phyloP scores from a whole-genome alignment of 1,140 invertebrate genomes.

The Drosophila asahinai region DNA sequence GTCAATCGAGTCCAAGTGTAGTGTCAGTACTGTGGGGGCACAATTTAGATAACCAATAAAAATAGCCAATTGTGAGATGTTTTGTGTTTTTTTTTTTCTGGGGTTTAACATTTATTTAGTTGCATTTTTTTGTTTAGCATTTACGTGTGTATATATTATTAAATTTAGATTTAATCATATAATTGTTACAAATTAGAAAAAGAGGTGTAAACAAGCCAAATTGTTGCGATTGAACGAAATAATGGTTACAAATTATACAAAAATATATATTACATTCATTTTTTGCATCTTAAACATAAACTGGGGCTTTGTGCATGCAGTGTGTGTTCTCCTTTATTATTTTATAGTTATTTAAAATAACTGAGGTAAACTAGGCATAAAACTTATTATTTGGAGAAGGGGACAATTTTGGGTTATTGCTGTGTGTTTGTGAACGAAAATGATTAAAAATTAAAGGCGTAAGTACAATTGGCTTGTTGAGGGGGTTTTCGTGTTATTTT shows the following conservation, averaged over 20 bases:
- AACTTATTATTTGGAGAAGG: constrained; percentile 3
- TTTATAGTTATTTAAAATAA: constrained; percentile 83
- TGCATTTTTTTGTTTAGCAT: constrained; percentile 74
- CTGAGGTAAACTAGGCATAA: constrained; percentile 59
- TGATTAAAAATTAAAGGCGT: constrained; percentile 27
- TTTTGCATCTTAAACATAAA: constrained; percentile 59
- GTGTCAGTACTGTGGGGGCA: constrained; percentile 25
- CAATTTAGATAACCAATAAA: constrained; percentile 53
- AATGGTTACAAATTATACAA: constrained; percentile 61
- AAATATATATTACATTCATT: constrained; percentile 59
- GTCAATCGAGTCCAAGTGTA: constrained; percentile 36
- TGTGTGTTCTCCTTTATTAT: constrained; percentile 38
- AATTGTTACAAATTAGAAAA: constrained; percentile 76
- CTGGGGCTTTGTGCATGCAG: constrained; percentile 32
- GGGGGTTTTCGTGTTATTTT: constrained; percentile 47
- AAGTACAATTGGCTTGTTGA: constrained; percentile 79
- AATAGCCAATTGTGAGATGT: constrained; percentile 68
- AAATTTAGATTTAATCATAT: constrained; percentile 69
- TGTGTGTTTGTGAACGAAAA: constrained; percentile 12
- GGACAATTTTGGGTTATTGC: constrained; percentile 28
- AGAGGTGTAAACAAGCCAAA: constrained; percentile 75
- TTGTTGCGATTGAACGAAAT: constrained; percentile 52
- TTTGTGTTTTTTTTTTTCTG: constrained; percentile 66
- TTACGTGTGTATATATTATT: constrained; percentile 67
- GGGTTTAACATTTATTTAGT: constrained; percentile 82